Base-by-base conservation (phyloP, 2,797 vertebrate species). In the Picus viridis region DNA sequence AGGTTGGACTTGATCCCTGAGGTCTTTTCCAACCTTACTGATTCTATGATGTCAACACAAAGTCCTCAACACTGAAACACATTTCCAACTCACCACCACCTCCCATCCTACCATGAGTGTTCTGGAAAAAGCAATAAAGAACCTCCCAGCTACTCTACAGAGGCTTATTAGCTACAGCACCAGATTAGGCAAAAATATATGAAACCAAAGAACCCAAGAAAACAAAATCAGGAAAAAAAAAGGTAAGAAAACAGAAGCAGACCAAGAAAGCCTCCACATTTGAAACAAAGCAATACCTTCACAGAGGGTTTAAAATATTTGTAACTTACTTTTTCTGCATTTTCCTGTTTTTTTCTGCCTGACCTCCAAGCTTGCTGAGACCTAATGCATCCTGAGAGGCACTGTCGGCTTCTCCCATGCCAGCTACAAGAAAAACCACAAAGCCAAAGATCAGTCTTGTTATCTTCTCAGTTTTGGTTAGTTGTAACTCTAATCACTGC, bases 281-380 rank as follows among this genome's bases (percentile, higher is more conserved):
- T 86, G 29, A 34, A 88, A 85, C 45, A 85, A 85, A 89, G 20
- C n/a, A 70, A 18, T 45, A 72, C 4, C 29, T 32, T 27, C 74
- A 63, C 10, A 81, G 8, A 81, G 30, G 19, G 89, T 59, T 39
- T 29, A 41, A 81, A 89, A 26, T 6, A 86, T 20, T 30, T 27
- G 24, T 64, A 68, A 97, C 99, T 97, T 97, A 99, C 99, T 99
- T 99, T 95, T 99, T 99, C 96, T 99, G 99, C 93, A 99, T 98
- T 97, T 99, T 99, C 76, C 99, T 97, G 95, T 98, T 99, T 95
- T 99, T 99, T 89, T 99, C 99, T 14, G 98, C 98, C 41, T 99
- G 98, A 54, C 98, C 98, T 58, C 98, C 99, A 51, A 99, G 97
- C 47, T 99, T 99, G 77, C 98, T 98, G 94, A 99, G 98, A 16